Evolutionary conservation across 2,888 invertebrate species (phyloP), one percentile per base, ranked within the genome.

Genomic region (Heliconius ismenius): DNA sequence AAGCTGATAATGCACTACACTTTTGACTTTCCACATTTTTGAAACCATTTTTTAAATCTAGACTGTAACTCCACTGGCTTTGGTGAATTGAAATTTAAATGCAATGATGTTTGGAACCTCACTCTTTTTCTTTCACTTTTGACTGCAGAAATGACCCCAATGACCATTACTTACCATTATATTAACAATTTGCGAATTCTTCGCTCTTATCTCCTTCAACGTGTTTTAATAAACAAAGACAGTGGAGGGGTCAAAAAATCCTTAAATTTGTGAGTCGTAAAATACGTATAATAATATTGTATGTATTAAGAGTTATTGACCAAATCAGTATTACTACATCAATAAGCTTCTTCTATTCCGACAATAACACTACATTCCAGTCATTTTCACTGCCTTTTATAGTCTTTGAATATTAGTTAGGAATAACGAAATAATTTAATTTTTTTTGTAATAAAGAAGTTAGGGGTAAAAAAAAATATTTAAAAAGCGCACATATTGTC

Each of bases 91-190:
- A 88, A 87, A 73, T 86, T 86, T 0, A 75, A 80, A 0, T 86
- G 82, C 0, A 88, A 80, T 0, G 94, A 93, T 0, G 93, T 93
- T 80, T 89, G 86, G 73, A 94, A 92, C 21, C 88, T 91, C 0
- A 94, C 94, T 74, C 88, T 91, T 76, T 93, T 94, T 2, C 90
- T 81, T 75, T 94, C 94, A 36, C 92, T 93, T 76, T 90, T 93
- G 0, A 94, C 84, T 0, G 93, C 91, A 0, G 92, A 92, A 0
- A 90, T 32, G 32, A 32, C 32, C 32, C 32, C 6, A 32, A 21
- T n/a, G n/a, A 54, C n/a, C 28, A 28, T 54, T 28, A 69, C 49
- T 49, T 49, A 7, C 21, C 2, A 49, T 1, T 49, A 49, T 49
- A 21, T 49, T 49, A 49, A 49, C 49, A 49, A 49, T 49, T 49